phyloP scores from a whole-genome alignment of 2,113 vertebrate species.

The Chroicocephalus ridibundus region DNA sequence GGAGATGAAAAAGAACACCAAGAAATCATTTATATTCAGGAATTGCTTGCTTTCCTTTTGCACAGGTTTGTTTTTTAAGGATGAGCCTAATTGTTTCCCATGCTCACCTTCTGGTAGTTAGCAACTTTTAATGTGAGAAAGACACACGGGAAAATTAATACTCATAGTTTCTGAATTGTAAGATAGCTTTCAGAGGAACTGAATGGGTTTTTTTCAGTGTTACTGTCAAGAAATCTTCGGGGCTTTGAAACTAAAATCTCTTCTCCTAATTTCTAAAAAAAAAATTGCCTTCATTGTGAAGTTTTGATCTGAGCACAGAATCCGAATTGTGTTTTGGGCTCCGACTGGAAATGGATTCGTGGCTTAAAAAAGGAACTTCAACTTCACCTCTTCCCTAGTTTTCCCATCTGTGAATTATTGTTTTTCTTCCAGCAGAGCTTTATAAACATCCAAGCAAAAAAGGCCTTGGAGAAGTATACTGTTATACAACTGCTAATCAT shows the following conservation, averaged over 20 bases:
- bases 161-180: background rate
- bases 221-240: background rate
- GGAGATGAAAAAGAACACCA: background rate
- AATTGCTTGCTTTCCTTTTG: background rate
- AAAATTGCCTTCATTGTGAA: background rate
- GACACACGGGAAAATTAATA: background rate
- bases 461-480: conserved; percentile 16
- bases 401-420: conserved; percentile 8
- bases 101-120: background rate
- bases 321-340: background rate
- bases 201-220: background rate
- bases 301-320: background rate
- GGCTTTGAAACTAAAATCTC: background rate
- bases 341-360: background rate
- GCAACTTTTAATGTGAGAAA: background rate
- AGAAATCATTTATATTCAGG: background rate
- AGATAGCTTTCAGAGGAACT: background rate
- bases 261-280: background rate
- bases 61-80: background rate
- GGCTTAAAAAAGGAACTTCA: background rate
- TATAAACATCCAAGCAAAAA: conserved; percentile 3
- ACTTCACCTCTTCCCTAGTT: conserved; percentile 25
- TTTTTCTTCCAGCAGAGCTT: conserved; percentile 22
- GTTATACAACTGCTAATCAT: conserved; percentile 58
- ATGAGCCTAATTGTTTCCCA: background rate